phyloP scores from a whole-genome alignment of 2,113 vertebrate species.

The Malaclemys terrapin region DNA sequence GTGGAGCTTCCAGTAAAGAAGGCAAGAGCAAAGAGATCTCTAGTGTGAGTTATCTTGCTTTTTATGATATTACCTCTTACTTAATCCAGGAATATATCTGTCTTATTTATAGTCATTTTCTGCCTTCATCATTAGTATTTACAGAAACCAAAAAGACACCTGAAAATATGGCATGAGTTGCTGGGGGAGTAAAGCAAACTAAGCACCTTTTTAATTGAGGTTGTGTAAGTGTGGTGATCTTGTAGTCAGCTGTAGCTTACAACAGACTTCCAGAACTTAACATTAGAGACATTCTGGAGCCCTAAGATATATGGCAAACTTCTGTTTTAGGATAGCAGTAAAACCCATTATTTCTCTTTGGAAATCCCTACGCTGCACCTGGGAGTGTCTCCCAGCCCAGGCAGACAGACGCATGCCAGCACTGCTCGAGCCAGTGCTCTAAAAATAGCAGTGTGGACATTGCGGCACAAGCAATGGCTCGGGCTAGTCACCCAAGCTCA shows the following conservation, averaged over 20 bases:
- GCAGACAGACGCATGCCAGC: background rate
- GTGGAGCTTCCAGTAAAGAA: constrained; percentile 71
- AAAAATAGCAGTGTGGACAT: background rate
- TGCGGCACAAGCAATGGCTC: background rate
- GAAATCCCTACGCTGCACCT: background rate
- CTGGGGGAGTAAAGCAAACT: constrained; percentile 32
- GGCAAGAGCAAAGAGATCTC: constrained; percentile 60
- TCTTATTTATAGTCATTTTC: background rate
- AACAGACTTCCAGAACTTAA: constrained; percentile 39
- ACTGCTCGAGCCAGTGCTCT: background rate
- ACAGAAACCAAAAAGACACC: constrained; percentile 10
- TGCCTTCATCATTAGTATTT: constrained; percentile 28
- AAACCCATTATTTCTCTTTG: background rate
- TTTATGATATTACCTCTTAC: constrained; percentile 9
- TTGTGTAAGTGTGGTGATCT: background rate
- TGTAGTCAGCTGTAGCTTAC: constrained; percentile 11
- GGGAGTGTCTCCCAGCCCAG: background rate
- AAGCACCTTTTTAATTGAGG: constrained; percentile 31
- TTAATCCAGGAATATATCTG: constrained; percentile 33
- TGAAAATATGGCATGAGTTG: background rate
- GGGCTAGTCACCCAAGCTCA: background rate
- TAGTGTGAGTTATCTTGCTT: constrained; percentile 65
- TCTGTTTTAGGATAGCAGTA: constrained; percentile 1
- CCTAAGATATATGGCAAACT: background rate
- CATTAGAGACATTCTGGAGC: constrained; percentile 10